These are phyloP conservation scores for Rhynchonema sp. DNA, from an alignment of 2,888 invertebrate genomes.

Conservation along the genomic window DNA sequence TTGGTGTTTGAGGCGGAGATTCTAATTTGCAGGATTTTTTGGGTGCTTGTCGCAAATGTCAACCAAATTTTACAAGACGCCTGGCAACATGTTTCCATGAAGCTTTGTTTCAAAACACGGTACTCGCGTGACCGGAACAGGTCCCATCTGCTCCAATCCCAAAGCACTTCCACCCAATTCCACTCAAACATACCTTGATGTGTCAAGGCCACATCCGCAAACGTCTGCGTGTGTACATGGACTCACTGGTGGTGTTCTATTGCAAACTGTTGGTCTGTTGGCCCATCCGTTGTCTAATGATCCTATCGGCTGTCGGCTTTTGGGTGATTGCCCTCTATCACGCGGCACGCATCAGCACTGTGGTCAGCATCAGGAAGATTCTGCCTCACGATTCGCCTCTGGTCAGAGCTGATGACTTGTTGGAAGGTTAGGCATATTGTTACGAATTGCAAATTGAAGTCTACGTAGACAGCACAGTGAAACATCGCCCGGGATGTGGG, in stretches of 20 bases:
- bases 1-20: too few relatives aligned
- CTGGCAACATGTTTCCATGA: too few relatives aligned
- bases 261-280: neutral
- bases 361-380: constrained; percentile 9
- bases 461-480: too few relatives aligned
- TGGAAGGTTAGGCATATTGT: constrained; percentile 9
- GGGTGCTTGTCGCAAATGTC: too few relatives aligned
- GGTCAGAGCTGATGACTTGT: constrained; percentile 6
- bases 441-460: too few relatives aligned
- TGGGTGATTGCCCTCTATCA: constrained; percentile 5
- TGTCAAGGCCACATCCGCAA: neutral
- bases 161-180: neutral
- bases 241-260: neutral
- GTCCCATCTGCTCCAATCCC: too few relatives aligned
- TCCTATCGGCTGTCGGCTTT: neutral
- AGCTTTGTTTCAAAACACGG: too few relatives aligned
- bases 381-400: constrained; percentile 10
- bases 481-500: too few relatives aligned
- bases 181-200: neutral
- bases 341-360: constrained; percentile 7
- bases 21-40: too few relatives aligned
- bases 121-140: too few relatives aligned
- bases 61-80: too few relatives aligned
- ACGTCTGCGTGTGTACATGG: neutral
- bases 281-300: neutral